A percentile compares a stretch with the other conserved stretches of the same genome.
These are phyloP conservation scores for Ameiurus melas DNA, from an alignment of 2,113 vertebrate species.

Conservation along the genomic window DNA sequence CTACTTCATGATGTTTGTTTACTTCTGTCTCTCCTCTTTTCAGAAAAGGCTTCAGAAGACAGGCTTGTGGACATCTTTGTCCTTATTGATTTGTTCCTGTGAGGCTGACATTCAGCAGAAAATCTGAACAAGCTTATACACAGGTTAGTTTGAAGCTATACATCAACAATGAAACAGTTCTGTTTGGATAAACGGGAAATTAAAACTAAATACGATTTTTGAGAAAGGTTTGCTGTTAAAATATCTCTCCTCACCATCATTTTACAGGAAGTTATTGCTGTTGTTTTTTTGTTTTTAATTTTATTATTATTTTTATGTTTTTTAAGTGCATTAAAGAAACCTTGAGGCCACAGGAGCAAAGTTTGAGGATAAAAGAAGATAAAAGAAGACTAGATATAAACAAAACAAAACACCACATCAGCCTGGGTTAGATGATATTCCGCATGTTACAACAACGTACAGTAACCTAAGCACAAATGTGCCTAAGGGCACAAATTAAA, in stretches of 20 bases:
- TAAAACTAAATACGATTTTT: not conserved
- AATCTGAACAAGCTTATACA: conserved; percentile 18
- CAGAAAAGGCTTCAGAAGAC: not conserved
- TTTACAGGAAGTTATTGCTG: not conserved
- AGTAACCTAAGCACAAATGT: not conserved
- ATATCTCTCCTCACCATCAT: too few relatives aligned
- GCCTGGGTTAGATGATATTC: not conserved
- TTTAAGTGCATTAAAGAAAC: not conserved
- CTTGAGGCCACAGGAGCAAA: not conserved
- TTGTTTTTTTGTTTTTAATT: not conserved
- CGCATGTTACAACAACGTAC: not conserved
- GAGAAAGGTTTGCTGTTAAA: not conserved
- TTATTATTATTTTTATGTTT: too few relatives aligned
- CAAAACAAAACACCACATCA: not conserved
- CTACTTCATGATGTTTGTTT: conserved; percentile 46
- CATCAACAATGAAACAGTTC: conserved; percentile 11
- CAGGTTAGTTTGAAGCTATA: conserved; percentile 23
- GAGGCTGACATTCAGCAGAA: not conserved
- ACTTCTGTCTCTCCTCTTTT: conserved; percentile 28
- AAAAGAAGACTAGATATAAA: not conserved
- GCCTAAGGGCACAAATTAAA: not conserved
- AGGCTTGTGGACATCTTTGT: conserved; percentile 16
- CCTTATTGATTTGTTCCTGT: conserved; percentile 36
- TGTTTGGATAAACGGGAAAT: conserved; percentile 4
- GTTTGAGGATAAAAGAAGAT: too few relatives aligned